Conservation (phyloP, 92 coral and sea anemone genomes). For the Plumapathes pennacea region DNA sequence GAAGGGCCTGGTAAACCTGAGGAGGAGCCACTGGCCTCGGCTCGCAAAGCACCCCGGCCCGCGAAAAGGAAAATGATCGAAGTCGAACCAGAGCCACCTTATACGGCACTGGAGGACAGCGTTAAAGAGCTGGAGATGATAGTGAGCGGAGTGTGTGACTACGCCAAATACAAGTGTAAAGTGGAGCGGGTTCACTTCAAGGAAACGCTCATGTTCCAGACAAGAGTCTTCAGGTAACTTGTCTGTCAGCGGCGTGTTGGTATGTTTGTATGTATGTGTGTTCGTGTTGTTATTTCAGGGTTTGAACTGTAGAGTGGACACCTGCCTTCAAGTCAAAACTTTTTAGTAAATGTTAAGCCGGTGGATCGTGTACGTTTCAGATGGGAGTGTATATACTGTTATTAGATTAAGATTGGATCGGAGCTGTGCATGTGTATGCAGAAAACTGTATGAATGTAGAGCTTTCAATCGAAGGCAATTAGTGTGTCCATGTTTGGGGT, state of each 20-base stretch:
- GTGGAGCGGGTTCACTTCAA: slow-evolving; percentile 76
- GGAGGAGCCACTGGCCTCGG: slow-evolving; percentile 53
- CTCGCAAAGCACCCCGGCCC: slow-evolving; percentile 55
- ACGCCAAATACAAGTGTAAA: slow-evolving; percentile 73
- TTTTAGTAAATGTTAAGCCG: too few relatives aligned
- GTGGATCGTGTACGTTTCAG: too few relatives aligned
- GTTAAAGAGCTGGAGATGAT: slow-evolving; percentile 75
- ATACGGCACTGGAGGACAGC: slow-evolving; percentile 77
- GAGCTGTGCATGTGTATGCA: too few relatives aligned
- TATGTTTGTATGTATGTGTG: too few relatives aligned
- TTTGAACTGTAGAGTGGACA: too few relatives aligned
- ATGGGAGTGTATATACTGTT: too few relatives aligned
- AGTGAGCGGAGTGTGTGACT: slow-evolving; percentile 82
- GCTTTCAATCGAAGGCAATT: too few relatives aligned
- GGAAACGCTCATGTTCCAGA: slow-evolving; percentile 96
- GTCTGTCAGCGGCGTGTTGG: background rate
- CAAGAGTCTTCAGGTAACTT: slow-evolving; percentile 86
- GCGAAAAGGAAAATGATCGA: slow-evolving; percentile 90
- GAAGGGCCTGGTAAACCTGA: slow-evolving; percentile 47
- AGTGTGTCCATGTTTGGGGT: too few relatives aligned
- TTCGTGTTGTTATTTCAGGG: too few relatives aligned
- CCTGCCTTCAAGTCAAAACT: too few relatives aligned
- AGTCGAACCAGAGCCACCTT: slow-evolving; percentile 92
- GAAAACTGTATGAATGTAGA: too few relatives aligned
- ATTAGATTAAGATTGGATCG: too few relatives aligned